These are phyloP conservation scores for Antheraea yamamai DNA, from an alignment of 2,888 invertebrate species.

Conservation along the genomic window DNA sequence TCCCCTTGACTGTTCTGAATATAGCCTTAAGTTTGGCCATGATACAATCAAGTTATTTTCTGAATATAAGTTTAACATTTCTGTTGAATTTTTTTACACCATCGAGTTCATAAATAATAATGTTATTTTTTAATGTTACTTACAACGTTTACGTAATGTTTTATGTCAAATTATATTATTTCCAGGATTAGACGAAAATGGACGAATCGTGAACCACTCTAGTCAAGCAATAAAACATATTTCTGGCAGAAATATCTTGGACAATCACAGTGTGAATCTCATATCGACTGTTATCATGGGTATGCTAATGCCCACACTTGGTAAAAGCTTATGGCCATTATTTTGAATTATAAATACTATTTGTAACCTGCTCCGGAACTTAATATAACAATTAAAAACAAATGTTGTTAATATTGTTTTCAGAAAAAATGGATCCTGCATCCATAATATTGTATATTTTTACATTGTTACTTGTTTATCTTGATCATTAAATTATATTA, in stretches of 20 bases:
- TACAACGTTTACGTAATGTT: too few relatives aligned
- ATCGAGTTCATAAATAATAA: too few relatives aligned
- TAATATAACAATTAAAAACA: not conserved
- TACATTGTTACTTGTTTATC: not conserved
- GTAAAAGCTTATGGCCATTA: conserved; percentile 62
- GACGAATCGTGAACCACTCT: conserved; percentile 87
- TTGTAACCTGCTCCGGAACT: not conserved
- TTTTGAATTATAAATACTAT: conserved; percentile 35
- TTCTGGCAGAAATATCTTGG: conserved; percentile 88
- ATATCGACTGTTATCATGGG: conserved; percentile 89
- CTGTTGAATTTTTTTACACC: too few relatives aligned
- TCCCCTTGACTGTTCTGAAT: too few relatives aligned
- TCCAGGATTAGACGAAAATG: conserved; percentile 86
- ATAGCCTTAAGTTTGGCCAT: too few relatives aligned
- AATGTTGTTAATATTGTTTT: not conserved
- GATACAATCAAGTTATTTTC: too few relatives aligned
- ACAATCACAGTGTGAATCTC: conserved; percentile 94
- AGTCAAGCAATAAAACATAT: conserved; percentile 87
- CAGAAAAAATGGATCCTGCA: not conserved
- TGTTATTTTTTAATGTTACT: not conserved
- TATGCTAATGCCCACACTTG: conserved; percentile 85
- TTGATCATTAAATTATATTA: not conserved
- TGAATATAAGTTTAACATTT: too few relatives aligned
- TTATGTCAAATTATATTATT: conserved; percentile 32
- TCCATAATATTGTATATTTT: not conserved